Evolutionary conservation across 2,113 vertebrate species (phyloP).

Genomic region (Labrus mixtus): DNA sequence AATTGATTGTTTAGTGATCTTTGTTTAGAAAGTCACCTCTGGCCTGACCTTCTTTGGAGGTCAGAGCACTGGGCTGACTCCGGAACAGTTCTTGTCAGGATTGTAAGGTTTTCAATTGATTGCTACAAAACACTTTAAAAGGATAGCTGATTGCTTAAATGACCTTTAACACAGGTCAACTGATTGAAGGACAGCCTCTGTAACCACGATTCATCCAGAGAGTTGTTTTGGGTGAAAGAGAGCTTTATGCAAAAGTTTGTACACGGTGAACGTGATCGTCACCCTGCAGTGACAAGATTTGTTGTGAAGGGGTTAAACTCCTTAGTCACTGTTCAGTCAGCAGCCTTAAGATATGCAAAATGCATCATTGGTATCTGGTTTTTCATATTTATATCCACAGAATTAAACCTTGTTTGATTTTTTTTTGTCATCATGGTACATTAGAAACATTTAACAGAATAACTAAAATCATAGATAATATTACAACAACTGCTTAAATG

Average conservation of each 20-base stretch:
- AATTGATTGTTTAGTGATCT: constrained; percentile 13
- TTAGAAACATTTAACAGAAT: too few species aligned
- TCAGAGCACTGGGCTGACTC: background rate
- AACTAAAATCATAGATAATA: too few species aligned
- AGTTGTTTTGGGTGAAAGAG: background rate
- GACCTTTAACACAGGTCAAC: background rate
- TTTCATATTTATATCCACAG: too few species aligned
- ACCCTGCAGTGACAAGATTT: too few species aligned
- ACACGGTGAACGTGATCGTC: background rate
- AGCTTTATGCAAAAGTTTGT: background rate
- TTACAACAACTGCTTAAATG: too few species aligned
- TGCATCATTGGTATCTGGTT: too few species aligned
- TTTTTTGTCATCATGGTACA: too few species aligned
- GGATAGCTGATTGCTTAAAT: constrained; percentile 1
- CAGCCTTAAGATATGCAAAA: too few species aligned
- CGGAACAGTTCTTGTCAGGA: background rate
- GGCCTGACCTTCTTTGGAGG: background rate
- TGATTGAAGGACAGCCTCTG: background rate
- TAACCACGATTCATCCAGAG: background rate
- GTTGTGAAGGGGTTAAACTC: too few species aligned
- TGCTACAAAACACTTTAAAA: background rate
- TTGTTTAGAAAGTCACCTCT: background rate
- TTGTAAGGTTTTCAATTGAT: background rate
- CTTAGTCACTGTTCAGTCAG: too few species aligned
- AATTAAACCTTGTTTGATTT: too few species aligned